These are phyloP conservation scores for Crotalus helleri DNA, from an alignment of 2,113 vertebrate genomes.

Conservation along the genomic window DNA sequence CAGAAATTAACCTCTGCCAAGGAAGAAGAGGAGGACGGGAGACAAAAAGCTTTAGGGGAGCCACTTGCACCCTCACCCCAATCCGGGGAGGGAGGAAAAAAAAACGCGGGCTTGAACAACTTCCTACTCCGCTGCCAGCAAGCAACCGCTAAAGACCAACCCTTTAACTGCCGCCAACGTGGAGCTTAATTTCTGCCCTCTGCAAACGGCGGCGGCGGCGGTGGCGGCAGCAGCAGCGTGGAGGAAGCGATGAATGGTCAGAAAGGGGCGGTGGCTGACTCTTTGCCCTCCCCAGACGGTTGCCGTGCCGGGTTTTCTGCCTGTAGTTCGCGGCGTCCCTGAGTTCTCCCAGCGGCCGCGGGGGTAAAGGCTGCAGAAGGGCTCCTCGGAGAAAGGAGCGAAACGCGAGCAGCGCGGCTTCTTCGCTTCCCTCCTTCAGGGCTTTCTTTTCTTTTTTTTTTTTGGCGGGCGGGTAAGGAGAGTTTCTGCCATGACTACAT, in stretches of 20 bases:
- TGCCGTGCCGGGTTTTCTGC: neutral
- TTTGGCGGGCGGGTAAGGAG: constrained; percentile 43
- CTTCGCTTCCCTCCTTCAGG: constrained; percentile 12
- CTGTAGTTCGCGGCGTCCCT: neutral
- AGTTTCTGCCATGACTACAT: constrained; percentile 66
- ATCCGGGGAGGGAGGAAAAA: neutral
- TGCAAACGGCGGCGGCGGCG: neutral
- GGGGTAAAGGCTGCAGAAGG: neutral
- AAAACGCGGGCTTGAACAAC: neutral
- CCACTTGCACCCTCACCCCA: constrained; percentile 1
- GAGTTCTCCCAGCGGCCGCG: neutral
- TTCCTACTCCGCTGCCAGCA: constrained; percentile 15
- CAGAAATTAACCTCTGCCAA: neutral
- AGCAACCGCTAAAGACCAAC: neutral
- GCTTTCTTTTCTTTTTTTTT: neutral
- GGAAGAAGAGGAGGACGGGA: neutral
- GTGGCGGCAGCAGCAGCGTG: neutral
- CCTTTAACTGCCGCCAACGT: constrained; percentile 25
- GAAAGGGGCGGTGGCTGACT: constrained; percentile 11
- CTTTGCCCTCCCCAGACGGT: neutral
- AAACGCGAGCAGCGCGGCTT: neutral
- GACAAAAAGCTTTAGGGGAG: neutral
- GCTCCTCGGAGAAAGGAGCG: neutral
- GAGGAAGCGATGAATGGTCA: constrained; percentile 23
- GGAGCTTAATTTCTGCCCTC: neutral